Base-by-base conservation (phyloP, 2,797 vertebrate genomes). In the Salmo trutta region DNA sequence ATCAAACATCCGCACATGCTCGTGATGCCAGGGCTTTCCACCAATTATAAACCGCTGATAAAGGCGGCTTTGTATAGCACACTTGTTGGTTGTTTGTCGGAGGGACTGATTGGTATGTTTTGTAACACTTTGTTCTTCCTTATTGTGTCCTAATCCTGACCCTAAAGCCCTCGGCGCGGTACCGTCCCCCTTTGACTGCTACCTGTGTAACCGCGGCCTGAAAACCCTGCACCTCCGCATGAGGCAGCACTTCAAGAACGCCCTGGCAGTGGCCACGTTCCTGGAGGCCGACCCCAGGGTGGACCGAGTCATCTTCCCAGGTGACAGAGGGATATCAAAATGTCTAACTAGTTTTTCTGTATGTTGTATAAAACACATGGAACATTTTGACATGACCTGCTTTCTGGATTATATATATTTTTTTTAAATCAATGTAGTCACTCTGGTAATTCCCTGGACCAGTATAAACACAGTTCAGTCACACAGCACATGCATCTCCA, bases 111-210 rank as follows among this genome's bases (percentile, higher is more conserved):
- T 75, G 72, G 72, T 68, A 7, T 68, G 5, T 77, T 83, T 84
- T 4, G 16, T 24, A 24, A 64, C n/a, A 21, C 8, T 10, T 64
- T 64, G 59, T 62, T 62, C 56, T 62, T 8, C 56, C 19, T 62
- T n/a, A n/a, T 70, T 71, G 19, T 41, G 69, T 29, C 65, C 5
- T 67, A 47, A 47, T 19, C 67, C 33, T 41, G 17, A 33, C 16
- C 69, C 10, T 5, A 21, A 47, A 99, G 98, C 94, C 12, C 78
- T 99, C 5, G 98, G 98, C 1, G 90, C 94, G 0, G 87, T 99
- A 2, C 98, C 98, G 0, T 99, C 97, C 41, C 96, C 98, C 36
- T 94, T 99, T 21, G 98, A 99, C 88, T 98, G 97, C 74, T 99
- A 80, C 91, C 78, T 99, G 59, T 96, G 95, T 75, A 97, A 93